Evolutionary conservation across 2,797 vertebrate species (phyloP).

Genomic region (Falco naumanni): DNA sequence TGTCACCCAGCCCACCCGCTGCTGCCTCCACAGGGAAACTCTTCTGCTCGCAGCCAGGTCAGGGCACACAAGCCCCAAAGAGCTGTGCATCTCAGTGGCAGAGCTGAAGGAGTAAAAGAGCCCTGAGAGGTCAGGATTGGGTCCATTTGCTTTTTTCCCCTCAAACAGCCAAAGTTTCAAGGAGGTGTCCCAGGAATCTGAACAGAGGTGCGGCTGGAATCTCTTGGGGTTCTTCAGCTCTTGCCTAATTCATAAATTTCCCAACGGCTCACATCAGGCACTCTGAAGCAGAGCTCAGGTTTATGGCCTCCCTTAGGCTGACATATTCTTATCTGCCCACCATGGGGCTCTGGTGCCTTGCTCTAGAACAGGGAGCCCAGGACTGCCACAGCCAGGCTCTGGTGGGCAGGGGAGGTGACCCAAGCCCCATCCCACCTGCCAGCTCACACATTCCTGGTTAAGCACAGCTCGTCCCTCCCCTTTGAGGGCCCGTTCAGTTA

Average conservation of each 20-base stretch:
- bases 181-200: background rate
- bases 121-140: background rate
- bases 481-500: background rate
- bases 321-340: background rate
- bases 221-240: background rate
- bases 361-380: background rate
- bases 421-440: background rate
- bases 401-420: background rate
- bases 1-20: background rate
- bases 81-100: rapidly evolving
- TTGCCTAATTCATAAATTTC: background rate
- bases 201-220: background rate
- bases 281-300: background rate
- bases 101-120: background rate
- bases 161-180: background rate
- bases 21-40: background rate
- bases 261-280: background rate
- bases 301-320: background rate
- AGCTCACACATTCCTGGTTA: background rate
- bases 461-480: background rate
- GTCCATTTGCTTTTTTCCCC: background rate
- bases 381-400: background rate
- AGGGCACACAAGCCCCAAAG: background rate
- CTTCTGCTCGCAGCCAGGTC: background rate
- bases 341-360: background rate